Evolutionary conservation across 1,140 invertebrate species (phyloP).

Genomic region (Apis dorsata): DNA sequence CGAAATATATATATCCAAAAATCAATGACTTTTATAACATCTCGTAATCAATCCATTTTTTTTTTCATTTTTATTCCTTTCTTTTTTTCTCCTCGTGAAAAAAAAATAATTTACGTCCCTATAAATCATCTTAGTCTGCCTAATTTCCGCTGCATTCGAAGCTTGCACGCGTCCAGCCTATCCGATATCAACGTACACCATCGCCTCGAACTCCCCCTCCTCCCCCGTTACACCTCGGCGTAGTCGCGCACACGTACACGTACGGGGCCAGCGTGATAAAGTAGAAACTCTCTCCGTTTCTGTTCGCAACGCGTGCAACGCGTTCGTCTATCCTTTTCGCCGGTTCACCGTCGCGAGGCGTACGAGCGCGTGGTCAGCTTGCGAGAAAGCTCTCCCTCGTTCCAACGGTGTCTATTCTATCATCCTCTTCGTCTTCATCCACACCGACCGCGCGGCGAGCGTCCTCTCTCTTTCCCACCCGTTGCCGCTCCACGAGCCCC

Average conservation of each 20-base stretch:
- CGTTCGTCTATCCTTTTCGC: constrained; percentile 39
- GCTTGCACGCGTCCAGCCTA: constrained; percentile 29
- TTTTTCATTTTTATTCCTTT: neutral
- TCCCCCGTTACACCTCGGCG: constrained; percentile 57
- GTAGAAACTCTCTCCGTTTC: constrained; percentile 52
- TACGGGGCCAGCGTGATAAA: constrained; percentile 49
- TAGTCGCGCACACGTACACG: constrained; percentile 42
- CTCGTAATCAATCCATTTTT: too few species aligned
- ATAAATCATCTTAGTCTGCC: neutral
- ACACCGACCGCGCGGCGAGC: constrained; percentile 8
- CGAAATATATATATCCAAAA: too few species aligned
- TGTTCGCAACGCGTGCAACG: constrained; percentile 6
- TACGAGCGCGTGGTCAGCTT: constrained; percentile 62
- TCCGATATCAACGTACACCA: constrained; percentile 40
- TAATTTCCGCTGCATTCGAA: constrained; percentile 19
- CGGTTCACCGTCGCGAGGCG: constrained; percentile 38
- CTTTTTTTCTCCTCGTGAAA: neutral
- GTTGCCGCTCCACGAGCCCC: constrained; percentile 18
- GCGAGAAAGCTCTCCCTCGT: constrained; percentile 44
- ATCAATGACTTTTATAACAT: too few species aligned
- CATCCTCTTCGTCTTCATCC: constrained; percentile 48
- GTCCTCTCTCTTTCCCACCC: constrained; percentile 19
- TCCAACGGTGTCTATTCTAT: constrained; percentile 37
- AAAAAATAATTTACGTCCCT: neutral
- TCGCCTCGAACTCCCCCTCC: constrained; percentile 50